These are phyloP conservation scores for Oscheius sp. DNA, from an alignment of 2,888 invertebrate genomes.

Conservation along the genomic window DNA sequence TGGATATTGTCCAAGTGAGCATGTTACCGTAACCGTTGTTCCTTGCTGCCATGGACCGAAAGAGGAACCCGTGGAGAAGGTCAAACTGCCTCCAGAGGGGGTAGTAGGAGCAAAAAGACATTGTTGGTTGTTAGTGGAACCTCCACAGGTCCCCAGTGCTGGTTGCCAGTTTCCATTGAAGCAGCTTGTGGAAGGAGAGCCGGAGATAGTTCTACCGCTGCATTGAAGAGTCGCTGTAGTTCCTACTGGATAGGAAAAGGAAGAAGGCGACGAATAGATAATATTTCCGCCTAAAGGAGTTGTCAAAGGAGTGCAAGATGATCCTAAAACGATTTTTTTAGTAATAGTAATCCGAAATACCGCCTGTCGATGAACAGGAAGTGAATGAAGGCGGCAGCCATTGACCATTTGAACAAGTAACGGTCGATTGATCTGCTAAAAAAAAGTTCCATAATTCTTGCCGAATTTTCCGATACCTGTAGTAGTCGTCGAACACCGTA, in stretches of 20 bases:
- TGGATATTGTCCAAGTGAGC: constrained; percentile 37
- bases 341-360: background rate
- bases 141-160: background rate
- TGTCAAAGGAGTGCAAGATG: background rate
- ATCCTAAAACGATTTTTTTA: background rate
- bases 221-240: constrained; percentile 52
- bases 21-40: constrained; percentile 41
- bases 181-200: constrained; percentile 42
- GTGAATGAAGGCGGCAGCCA: constrained; percentile 24
- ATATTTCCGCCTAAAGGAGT: background rate
- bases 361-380: background rate
- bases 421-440: constrained; percentile 1
- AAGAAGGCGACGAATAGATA: background rate
- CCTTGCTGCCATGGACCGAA: constrained; percentile 30
- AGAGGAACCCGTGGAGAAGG: constrained; percentile 37
- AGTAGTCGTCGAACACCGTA: background rate
- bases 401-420: constrained; percentile 35
- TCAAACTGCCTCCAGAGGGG: constrained; percentile 40
- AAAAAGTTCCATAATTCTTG: background rate
- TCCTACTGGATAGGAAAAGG: constrained; percentile 37
- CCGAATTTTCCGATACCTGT: background rate
- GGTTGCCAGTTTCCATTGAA: constrained; percentile 48
- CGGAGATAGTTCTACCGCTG: constrained; percentile 26
- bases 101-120: constrained; percentile 40
- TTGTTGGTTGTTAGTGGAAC: background rate